These are phyloP conservation scores for Ciona savignyi DNA, from an alignment of 23 tunicate species.

Conservation along the genomic window DNA sequence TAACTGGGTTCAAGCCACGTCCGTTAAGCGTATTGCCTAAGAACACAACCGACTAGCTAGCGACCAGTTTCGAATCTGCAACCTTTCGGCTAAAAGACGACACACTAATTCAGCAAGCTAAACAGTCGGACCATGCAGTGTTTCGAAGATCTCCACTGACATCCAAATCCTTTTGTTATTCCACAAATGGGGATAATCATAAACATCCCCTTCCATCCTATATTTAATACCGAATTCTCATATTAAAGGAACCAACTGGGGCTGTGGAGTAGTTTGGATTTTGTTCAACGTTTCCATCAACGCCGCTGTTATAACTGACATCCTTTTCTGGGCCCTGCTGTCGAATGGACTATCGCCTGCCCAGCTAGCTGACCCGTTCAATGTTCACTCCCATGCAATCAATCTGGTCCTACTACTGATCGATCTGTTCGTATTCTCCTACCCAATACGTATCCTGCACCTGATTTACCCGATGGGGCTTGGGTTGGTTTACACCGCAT, in stretches of 20 bases:
- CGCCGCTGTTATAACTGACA: not conserved
- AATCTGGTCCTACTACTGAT: not conserved
- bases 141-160: too few species aligned
- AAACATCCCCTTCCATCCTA: too few species aligned
- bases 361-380: not conserved
- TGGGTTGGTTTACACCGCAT: not conserved
- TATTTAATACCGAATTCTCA: too few species aligned
- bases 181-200: too few species aligned
- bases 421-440: not conserved
- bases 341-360: not conserved
- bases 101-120: too few species aligned
- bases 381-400: not conserved
- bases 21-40: too few species aligned
- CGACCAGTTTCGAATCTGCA: too few species aligned
- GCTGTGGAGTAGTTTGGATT: not conserved
- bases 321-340: not conserved
- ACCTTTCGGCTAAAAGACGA: too few species aligned
- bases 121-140: too few species aligned
- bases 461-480: not conserved
- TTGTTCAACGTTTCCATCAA: not conserved
- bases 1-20: too few species aligned
- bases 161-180: too few species aligned
- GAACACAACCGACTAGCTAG: too few species aligned
- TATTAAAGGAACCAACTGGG: not conserved
- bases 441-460: not conserved